phyloP scores from a whole-genome alignment of 2,888 invertebrate genomes.

The Eulithis prunata region DNA sequence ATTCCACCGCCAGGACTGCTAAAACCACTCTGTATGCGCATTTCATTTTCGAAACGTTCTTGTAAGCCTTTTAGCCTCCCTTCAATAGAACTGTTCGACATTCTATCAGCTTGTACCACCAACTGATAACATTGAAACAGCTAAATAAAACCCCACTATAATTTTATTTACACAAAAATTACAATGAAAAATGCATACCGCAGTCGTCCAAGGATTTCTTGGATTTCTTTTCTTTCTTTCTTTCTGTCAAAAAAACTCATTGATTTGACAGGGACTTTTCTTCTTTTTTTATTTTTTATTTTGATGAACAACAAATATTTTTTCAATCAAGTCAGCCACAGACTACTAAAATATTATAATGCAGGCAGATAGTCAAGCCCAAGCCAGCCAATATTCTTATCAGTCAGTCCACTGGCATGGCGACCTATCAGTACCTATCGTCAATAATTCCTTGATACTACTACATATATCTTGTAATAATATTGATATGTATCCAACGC shows the following conservation, averaged over 20 bases:
- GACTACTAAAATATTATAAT: too few species aligned
- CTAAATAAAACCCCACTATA: constrained; percentile 62
- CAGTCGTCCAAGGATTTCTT: constrained; percentile 75
- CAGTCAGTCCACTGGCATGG: too few species aligned
- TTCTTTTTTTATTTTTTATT: not conserved
- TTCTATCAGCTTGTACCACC: constrained; percentile 66
- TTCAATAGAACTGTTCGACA: constrained; percentile 90
- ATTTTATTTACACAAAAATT: constrained; percentile 75
- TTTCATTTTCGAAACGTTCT: constrained; percentile 88
- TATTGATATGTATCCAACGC: too few species aligned
- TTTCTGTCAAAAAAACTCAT: not conserved
- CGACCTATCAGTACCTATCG: too few species aligned
- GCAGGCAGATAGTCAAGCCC: too few species aligned
- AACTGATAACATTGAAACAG: constrained; percentile 72
- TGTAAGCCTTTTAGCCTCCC: constrained; percentile 93
- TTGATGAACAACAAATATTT: not conserved
- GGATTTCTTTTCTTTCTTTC: constrained; percentile 14
- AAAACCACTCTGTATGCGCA: constrained; percentile 86
- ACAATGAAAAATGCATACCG: constrained; percentile 71
- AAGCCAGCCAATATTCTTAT: too few species aligned
- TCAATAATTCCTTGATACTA: too few species aligned
- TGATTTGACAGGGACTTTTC: too few species aligned
- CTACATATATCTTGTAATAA: too few species aligned
- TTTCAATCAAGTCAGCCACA: not conserved
- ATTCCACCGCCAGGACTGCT: constrained; percentile 83